Evolutionary conservation across 2,113 vertebrate genomes (phyloP).

Genomic region (Ochotona curzoniae): DNA sequence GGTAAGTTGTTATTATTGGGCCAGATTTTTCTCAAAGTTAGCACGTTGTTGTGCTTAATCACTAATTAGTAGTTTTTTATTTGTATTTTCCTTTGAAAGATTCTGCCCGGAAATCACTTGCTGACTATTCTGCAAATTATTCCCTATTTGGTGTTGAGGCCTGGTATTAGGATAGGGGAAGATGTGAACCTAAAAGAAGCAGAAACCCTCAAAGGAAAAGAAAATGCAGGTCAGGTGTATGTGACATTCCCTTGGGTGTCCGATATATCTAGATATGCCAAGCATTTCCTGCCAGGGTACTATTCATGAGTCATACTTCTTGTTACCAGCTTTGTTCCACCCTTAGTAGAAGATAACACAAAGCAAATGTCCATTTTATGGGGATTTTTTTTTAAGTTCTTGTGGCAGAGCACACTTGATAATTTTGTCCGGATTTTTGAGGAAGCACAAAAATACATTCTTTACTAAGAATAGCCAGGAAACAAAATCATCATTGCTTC

Average conservation of each 20-base stretch:
- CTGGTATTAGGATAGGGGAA: background rate
- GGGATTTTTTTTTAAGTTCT: background rate
- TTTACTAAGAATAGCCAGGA: conserved; percentile 22
- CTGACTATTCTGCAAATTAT: conserved; percentile 25
- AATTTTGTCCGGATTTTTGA: conserved; percentile 35
- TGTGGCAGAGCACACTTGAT: conserved; percentile 48
- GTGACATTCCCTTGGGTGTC: conserved; percentile 12
- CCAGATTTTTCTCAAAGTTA: background rate
- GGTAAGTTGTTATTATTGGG: background rate
- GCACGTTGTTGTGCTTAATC: background rate
- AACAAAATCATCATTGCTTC: background rate
- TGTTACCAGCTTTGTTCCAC: conserved; percentile 63
- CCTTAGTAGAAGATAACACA: conserved; percentile 48
- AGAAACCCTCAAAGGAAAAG: conserved; percentile 43
- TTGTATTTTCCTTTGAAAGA: background rate
- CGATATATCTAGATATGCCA: conserved; percentile 30
- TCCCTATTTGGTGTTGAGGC: background rate
- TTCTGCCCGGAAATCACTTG: conserved; percentile 46
- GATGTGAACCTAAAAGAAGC: conserved; percentile 35
- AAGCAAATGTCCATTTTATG: conserved; percentile 27
- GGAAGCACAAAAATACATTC: conserved; percentile 39
- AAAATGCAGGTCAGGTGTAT: background rate
- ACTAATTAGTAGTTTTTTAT: background rate
- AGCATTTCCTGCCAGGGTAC: conserved; percentile 53
- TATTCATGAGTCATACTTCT: conserved; percentile 48